A percentile compares a stretch with the other conserved stretches of the same genome.
Evolutionary conservation across 2,797 vertebrate species (phyloP).

Genomic region (Pelodytes ibericus): DNA sequence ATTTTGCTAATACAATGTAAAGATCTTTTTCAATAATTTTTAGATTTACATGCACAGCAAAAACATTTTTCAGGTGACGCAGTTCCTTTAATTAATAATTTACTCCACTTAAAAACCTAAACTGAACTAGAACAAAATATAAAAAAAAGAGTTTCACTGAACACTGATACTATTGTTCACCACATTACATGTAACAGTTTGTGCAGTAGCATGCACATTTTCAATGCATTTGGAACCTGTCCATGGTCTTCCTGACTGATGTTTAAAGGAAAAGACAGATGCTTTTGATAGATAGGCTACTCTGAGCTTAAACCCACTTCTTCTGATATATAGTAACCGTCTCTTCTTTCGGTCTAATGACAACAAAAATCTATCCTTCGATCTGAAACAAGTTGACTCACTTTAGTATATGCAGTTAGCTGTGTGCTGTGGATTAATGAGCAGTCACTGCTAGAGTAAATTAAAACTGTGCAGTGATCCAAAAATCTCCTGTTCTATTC

Average conservation of each 20-base stretch:
- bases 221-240: conserved; percentile 27
- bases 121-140: conserved; percentile 6
- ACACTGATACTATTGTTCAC: background rate
- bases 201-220: background rate
- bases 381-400: conserved; percentile 27
- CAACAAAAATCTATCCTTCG: conserved; percentile 28
- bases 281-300: conserved; percentile 43
- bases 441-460: background rate
- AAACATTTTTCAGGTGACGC: too few species aligned
- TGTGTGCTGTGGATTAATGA: conserved; percentile 15
- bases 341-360: conserved; percentile 31
- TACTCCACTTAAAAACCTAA: background rate
- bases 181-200: conserved; percentile 8
- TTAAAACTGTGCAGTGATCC: background rate
- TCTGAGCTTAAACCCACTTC: conserved; percentile 20
- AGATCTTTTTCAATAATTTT: too few species aligned
- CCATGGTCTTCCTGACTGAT: conserved; percentile 21
- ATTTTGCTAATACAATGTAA: too few species aligned
- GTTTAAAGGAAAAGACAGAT: conserved; percentile 25
- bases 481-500: background rate
- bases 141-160: background rate
- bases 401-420: background rate
- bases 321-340: conserved; percentile 32
- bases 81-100: background rate
- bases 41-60: too few species aligned